Conservation (phyloP, 2,113 vertebrate genomes). For the Saccopteryx bilineata region DNA sequence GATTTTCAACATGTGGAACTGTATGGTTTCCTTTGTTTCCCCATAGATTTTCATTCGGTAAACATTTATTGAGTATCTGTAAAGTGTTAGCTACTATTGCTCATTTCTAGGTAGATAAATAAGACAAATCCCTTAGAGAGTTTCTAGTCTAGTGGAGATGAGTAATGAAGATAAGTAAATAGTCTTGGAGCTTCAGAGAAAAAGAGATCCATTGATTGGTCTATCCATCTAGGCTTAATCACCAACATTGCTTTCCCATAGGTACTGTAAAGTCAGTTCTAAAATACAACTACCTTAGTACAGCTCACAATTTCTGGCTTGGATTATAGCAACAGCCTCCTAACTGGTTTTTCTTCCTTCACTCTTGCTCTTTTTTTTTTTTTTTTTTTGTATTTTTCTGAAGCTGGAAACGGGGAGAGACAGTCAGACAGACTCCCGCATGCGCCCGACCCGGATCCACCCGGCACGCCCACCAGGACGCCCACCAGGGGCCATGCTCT, state of each 20-base stretch:
- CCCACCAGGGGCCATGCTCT: too few relatives aligned
- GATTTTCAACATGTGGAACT: background rate
- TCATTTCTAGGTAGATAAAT: background rate
- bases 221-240: background rate
- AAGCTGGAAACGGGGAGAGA: too few relatives aligned
- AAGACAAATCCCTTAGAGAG: background rate
- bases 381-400: too few relatives aligned
- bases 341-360: background rate
- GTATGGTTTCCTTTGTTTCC: background rate
- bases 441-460: too few relatives aligned
- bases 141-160: background rate
- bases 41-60: background rate
- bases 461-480: too few relatives aligned
- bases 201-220: background rate
- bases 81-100: background rate
- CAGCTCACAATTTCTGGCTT: background rate
- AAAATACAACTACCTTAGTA: background rate
- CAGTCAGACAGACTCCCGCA: too few relatives aligned
- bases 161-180: constrained; percentile 29
- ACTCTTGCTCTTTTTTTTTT: background rate
- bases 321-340: background rate
- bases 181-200: background rate
- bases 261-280: background rate
- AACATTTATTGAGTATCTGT: background rate
- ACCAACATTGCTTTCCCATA: background rate